These are phyloP conservation scores for Lanistes nyassanus DNA, from an alignment of 1,140 invertebrate species.

Conservation along the genomic window DNA sequence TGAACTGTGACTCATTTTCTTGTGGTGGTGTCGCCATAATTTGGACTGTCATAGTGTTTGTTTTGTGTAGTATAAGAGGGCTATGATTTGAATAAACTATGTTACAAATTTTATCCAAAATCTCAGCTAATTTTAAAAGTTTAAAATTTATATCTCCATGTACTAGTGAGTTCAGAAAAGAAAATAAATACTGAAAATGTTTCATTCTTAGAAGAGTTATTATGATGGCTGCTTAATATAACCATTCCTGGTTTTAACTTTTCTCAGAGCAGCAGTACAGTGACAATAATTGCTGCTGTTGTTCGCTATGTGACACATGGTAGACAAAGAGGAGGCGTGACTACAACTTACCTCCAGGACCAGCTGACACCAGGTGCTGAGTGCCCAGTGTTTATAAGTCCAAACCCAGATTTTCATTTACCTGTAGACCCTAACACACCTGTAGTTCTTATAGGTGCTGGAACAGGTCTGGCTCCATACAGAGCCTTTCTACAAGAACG, in stretches of 20 bases:
- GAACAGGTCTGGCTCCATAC: slow-evolving; percentile 97
- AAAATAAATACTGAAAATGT: too few relatives aligned
- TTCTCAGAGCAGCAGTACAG: slow-evolving; percentile 30
- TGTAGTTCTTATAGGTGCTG: slow-evolving; percentile 97
- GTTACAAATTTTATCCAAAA: too few relatives aligned
- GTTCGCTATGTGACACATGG: slow-evolving; percentile 68
- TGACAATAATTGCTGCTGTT: slow-evolving; percentile 51
- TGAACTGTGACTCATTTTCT: too few relatives aligned
- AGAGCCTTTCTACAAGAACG: slow-evolving; percentile 97
- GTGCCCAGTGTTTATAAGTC: slow-evolving; percentile 67
- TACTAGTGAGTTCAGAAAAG: too few relatives aligned
- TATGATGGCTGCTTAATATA: too few relatives aligned
- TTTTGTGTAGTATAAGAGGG: too few relatives aligned
- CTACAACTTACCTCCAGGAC: slow-evolving; percentile 86
- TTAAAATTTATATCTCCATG: too few relatives aligned
- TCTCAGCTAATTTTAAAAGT: too few relatives aligned
- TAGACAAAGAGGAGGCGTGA: slow-evolving; percentile 88
- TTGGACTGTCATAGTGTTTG: too few relatives aligned
- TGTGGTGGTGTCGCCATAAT: too few relatives aligned
- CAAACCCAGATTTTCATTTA: slow-evolving; percentile 96
- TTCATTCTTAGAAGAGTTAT: too few relatives aligned
- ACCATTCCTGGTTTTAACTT: neutral
- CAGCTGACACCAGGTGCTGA: slow-evolving; percentile 69
- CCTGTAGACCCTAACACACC: slow-evolving; percentile 86
- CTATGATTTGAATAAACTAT: too few relatives aligned